Percentiles rank a stretch among this genome's conserved stretches.
Evolutionary conservation across 2,113 vertebrate genomes (phyloP).

Genomic region (Orthonyx spaldingii): DNA sequence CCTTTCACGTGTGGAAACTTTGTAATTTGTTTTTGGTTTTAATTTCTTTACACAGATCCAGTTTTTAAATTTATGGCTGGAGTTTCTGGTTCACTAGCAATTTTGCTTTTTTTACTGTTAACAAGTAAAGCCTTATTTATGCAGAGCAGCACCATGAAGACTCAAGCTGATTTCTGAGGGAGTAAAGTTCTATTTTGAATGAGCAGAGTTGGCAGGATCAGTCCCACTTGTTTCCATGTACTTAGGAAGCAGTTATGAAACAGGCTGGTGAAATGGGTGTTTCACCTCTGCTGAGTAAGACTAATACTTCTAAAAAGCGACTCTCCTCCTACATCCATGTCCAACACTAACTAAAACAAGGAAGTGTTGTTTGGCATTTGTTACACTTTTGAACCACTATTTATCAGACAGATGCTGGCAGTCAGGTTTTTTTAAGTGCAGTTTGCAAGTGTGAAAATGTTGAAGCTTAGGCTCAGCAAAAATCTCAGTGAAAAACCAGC

Average conservation of each 20-base stretch:
- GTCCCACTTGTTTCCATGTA: not conserved
- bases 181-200: not conserved
- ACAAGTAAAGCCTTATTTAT: not conserved
- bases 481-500: not conserved
- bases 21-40: not conserved
- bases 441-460: not conserved
- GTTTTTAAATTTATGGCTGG: not conserved
- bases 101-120: not conserved
- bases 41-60: not conserved
- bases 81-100: not conserved
- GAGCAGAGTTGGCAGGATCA: not conserved
- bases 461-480: not conserved
- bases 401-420: not conserved
- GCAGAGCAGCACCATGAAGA: not conserved
- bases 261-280: not conserved
- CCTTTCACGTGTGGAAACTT: not conserved
- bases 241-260: not conserved
- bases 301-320: not conserved
- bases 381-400: not conserved
- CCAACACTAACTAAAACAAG: not conserved
- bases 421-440: not conserved
- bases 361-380: conserved; percentile 12
- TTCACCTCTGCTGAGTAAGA: not conserved
- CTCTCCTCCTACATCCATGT: not conserved
- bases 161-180: not conserved